Conservation (phyloP, 2,113 vertebrate species). For the Sphaerodactylus townsendi region DNA sequence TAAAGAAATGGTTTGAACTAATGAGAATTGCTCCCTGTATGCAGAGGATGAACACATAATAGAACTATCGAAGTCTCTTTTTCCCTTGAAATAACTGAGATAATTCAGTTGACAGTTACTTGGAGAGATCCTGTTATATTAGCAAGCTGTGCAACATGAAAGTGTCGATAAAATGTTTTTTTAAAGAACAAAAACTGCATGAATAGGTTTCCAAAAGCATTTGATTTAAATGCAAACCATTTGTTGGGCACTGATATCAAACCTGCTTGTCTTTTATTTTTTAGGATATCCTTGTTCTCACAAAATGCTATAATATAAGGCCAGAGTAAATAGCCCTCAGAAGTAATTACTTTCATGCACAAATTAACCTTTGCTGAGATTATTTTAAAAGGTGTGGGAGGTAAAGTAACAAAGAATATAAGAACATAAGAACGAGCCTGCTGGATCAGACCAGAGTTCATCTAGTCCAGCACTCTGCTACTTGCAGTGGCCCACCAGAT, state of each 20-base stretch:
- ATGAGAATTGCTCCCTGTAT: conserved; percentile 49
- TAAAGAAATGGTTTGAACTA: conserved; percentile 48
- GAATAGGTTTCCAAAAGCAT: conserved; percentile 22
- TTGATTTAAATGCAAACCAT: conserved; percentile 10
- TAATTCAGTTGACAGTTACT: conserved; percentile 42
- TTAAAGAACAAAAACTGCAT: conserved; percentile 23
- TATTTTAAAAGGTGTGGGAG: not conserved
- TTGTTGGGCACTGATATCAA: conserved; percentile 12
- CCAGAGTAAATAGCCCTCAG: not conserved
- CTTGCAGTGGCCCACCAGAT: too few species aligned
- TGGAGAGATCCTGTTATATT: conserved; percentile 1
- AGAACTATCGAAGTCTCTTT: conserved; percentile 36
- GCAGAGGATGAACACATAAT: conserved; percentile 31
- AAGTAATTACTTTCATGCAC: conserved; percentile 14
- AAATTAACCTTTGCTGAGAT: conserved; percentile 12
- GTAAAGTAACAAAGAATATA: conserved; percentile 2
- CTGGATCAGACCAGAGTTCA: too few species aligned
- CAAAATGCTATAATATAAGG: not conserved
- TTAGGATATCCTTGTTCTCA: not conserved
- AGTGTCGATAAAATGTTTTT: conserved; percentile 9
- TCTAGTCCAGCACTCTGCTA: too few species aligned
- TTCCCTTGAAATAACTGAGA: conserved; percentile 40
- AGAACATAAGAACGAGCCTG: too few species aligned
- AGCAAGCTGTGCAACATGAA: conserved; percentile 18
- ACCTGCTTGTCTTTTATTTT: conserved; percentile 3